Base-by-base conservation (phyloP, 2,797 vertebrate genomes). In the Darevskia nairensis region DNA sequence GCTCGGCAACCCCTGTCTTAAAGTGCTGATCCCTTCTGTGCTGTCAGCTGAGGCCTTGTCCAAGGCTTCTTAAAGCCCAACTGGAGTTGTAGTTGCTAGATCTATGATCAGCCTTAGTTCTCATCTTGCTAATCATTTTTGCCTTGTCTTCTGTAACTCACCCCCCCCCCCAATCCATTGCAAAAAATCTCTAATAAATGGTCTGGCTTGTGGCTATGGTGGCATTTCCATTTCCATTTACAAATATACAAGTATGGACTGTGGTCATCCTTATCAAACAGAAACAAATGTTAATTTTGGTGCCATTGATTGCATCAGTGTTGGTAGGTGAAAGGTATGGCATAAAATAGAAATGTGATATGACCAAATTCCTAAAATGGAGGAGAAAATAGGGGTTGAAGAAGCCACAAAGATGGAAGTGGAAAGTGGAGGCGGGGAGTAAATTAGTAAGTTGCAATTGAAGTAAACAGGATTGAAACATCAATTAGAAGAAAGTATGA, bases 391-490 rank as follows among this genome's bases (percentile, higher is more conserved):
- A 55, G 15, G 25, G 50, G 9, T 35, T 85, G 35, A 64, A 23
- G 3, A 69, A 59, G n/a, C 61, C 46, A 44, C 50, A 88, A 55
- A 68, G 81, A 66, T 61, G 79, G 17, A 78, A 71, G 9, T 27
- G n/a, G 72, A 83, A 46, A 64, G 1, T 6, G 77, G 82, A 29
- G 55, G 27, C 0, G 59, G 87, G 90, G 76, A 88, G 55, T 74
- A 91, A 71, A 35, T 9, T 44, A 75, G 50, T 77, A 79, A 86
- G 50, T 83, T 77, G 89, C 89, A 91, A 93, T 82, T 44, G 32
- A 93, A 50, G n/a, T 71, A 66, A 27, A 86, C 88, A 77, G 84
- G 89, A 94, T 94, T 95, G 91, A 90, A 85, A 85, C 84, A 81
- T 91, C 86, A 91, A 72, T 89, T 91, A 80, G 88, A 93, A 90